Percentiles rank a stretch among this genome's conserved stretches.
Conservation (phyloP, 2,888 invertebrate species). For the Cephus nigrinus region DNA sequence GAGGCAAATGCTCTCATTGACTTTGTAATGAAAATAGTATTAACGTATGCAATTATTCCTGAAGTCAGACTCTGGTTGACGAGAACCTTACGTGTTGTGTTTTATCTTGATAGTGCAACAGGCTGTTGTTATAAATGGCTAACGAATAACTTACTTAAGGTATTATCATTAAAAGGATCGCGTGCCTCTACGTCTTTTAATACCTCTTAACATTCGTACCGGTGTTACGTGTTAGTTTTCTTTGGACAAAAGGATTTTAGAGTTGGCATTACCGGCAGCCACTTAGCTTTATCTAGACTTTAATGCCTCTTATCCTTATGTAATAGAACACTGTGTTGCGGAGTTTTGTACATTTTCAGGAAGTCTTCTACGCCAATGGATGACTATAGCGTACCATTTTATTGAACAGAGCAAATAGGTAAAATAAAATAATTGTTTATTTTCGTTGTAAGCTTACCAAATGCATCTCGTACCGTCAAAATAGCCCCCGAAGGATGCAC, state of each 20-base stretch:
- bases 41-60: neutral
- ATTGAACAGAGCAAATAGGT: neutral
- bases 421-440: neutral
- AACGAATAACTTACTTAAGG: neutral
- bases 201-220: neutral
- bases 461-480: conserved; percentile 54
- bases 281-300: neutral
- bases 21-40: neutral
- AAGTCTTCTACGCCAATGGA: too few relatives aligned
- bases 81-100: neutral
- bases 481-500: conserved; percentile 52
- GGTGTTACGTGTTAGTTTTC: neutral
- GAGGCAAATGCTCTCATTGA: neutral
- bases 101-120: neutral
- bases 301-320: neutral
- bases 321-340: neutral
- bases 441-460: conserved; percentile 45
- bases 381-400: neutral
- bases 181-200: neutral
- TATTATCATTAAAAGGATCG: neutral
- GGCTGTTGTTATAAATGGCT: neutral
- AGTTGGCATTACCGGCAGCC: neutral
- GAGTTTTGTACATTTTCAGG: too few relatives aligned
- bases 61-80: neutral
- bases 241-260: neutral